Conservation (phyloP, 2,113 vertebrate genomes). For the Hippolais icterina region DNA sequence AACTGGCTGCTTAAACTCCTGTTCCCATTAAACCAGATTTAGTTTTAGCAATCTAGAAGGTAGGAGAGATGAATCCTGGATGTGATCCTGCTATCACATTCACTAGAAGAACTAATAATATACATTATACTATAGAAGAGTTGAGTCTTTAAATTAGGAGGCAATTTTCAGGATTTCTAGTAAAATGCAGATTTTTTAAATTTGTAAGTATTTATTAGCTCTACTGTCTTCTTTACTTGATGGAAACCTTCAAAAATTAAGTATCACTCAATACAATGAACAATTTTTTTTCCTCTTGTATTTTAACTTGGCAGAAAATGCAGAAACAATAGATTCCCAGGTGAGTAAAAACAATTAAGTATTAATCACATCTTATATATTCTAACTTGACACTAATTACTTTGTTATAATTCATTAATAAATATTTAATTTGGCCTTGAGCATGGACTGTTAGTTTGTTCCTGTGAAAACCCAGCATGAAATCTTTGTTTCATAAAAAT, state of each 20-base stretch:
- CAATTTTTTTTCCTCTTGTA: neutral
- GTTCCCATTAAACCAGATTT: neutral
- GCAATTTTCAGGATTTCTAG: neutral
- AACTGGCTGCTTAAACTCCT: neutral
- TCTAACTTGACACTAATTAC: neutral
- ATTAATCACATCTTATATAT: neutral
- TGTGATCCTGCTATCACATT: neutral
- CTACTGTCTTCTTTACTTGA: neutral
- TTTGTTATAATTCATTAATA: neutral
- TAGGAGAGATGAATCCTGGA: neutral
- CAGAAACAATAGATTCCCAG: neutral
- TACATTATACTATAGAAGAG: neutral
- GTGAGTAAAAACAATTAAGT: neutral
- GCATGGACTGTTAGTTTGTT: neutral
- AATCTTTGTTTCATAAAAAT: neutral
- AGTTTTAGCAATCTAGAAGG: neutral
- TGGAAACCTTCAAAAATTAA: neutral
- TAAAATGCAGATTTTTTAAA: neutral
- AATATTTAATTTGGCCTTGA: neutral
- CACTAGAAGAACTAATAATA: neutral
- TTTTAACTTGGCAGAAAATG: neutral
- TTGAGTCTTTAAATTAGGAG: neutral
- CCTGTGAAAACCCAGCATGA: neutral
- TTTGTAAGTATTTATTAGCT: neutral
- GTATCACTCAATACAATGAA: neutral